Conservation (phyloP, 1,140 invertebrate species). For the Dreissena rostriformis region DNA sequence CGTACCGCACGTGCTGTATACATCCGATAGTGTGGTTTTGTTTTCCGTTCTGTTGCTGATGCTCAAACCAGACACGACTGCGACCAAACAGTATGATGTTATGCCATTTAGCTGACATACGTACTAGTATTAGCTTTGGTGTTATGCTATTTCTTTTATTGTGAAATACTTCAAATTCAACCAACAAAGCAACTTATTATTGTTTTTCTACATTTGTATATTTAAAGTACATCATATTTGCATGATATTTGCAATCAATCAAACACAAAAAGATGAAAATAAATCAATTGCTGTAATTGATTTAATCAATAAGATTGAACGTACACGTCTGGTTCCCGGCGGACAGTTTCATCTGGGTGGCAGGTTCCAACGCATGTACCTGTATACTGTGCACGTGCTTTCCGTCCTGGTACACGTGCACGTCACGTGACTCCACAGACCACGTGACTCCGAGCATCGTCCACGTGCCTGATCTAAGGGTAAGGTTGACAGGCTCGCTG, state of each 20-base stretch:
- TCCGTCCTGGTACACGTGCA: background rate
- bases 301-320: background rate
- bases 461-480: background rate
- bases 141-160: too few species aligned
- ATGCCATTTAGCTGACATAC: too few species aligned
- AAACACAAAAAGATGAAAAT: too few species aligned
- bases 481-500: constrained; percentile 12
- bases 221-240: too few species aligned
- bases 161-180: too few species aligned
- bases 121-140: too few species aligned
- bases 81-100: background rate
- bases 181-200: too few species aligned
- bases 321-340: background rate
- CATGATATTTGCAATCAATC: too few species aligned
- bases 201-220: too few species aligned
- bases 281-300: too few species aligned
- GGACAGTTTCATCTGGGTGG: background rate
- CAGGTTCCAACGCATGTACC: background rate
- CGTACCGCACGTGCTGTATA: constrained; percentile 1
- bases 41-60: background rate
- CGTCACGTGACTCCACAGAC: background rate
- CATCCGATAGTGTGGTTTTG: background rate
- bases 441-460: constrained; percentile 31
- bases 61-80: constrained; percentile 43
- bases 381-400: background rate